These are phyloP conservation scores for Lampris incognitus DNA, from an alignment of 2,113 vertebrate species.

Conservation along the genomic window DNA sequence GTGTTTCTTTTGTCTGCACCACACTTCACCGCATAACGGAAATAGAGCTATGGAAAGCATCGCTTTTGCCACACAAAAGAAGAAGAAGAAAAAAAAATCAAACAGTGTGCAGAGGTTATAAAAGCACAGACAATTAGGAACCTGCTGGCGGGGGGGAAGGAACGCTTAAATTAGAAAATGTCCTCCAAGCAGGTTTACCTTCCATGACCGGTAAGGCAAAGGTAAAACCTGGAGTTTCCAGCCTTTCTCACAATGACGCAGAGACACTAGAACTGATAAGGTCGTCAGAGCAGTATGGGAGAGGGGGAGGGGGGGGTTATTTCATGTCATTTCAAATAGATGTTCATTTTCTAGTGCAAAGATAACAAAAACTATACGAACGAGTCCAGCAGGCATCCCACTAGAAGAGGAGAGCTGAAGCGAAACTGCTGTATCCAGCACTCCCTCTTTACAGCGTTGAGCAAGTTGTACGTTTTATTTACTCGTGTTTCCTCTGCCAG, in stretches of 20 bases:
- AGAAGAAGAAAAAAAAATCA: constrained; percentile 5
- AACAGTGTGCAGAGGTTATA: constrained; percentile 26
- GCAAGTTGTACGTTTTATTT: constrained; percentile 51
- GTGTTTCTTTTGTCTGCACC: constrained; percentile 73
- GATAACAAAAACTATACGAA: constrained; percentile 2
- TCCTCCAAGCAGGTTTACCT: too few relatives aligned
- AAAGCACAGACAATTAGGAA: constrained; percentile 42
- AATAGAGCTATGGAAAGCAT: constrained; percentile 71
- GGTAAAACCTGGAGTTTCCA: too few relatives aligned
- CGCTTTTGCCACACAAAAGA: constrained; percentile 69
- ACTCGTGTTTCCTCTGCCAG: constrained; percentile 64
- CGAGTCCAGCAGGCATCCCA: constrained; percentile 16
- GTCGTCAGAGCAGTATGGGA: too few relatives aligned
- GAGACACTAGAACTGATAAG: too few relatives aligned
- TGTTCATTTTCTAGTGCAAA: neutral
- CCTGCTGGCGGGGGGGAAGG: neutral
- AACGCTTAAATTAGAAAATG: neutral
- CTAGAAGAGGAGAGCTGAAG: constrained; percentile 50
- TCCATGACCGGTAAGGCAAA: too few relatives aligned
- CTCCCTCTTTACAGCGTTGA: constrained; percentile 51
- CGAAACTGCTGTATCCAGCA: constrained; percentile 61
- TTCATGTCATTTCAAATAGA: too few relatives aligned
- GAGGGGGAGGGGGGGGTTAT: too few relatives aligned
- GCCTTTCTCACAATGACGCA: too few relatives aligned
- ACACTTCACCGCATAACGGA: constrained; percentile 72